These are phyloP conservation scores for Gasterosteus nipponicus DNA, from an alignment of 2,113 vertebrate genomes.

Conservation along the genomic window DNA sequence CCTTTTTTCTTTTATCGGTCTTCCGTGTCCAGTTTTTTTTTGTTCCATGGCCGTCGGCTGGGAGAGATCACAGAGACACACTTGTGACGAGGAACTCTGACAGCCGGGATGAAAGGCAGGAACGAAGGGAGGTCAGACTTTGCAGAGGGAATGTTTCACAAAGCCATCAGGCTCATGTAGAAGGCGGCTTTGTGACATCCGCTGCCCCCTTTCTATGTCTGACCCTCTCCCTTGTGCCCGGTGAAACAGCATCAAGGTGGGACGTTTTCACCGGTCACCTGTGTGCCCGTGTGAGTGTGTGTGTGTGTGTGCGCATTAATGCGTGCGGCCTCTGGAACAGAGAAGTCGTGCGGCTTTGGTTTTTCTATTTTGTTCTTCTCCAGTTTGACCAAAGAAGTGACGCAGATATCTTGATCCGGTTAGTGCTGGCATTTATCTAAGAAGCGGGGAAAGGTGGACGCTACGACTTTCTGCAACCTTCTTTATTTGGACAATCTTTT, in stretches of 20 bases:
- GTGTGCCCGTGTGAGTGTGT: background rate
- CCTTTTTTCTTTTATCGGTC: background rate
- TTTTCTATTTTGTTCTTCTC: background rate
- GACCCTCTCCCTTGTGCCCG: slow-evolving; percentile 35
- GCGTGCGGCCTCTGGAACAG: background rate
- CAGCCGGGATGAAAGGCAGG: slow-evolving; percentile 55
- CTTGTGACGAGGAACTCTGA: slow-evolving; percentile 57
- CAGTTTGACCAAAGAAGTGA: background rate
- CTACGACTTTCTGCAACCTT: background rate
- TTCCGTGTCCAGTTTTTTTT: background rate
- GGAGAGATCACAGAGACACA: slow-evolving; percentile 52
- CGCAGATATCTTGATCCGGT: background rate
- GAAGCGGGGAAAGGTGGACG: background rate
- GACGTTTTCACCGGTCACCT: background rate
- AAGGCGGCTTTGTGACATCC: slow-evolving; percentile 42
- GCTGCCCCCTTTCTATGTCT: slow-evolving; percentile 21
- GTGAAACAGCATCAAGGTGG: slow-evolving; percentile 37
- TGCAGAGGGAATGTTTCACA: slow-evolving; percentile 56
- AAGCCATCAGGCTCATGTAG: slow-evolving; percentile 51
- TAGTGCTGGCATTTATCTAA: background rate
- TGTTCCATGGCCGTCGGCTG: slow-evolving; percentile 17
- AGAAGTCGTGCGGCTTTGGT: background rate
- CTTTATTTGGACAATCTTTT: too few species aligned
- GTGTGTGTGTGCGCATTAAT: background rate
- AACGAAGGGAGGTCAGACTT: slow-evolving; percentile 54